phyloP scores from a whole-genome alignment of 2,888 invertebrate genomes.

The Stramonita haemastoma region DNA sequence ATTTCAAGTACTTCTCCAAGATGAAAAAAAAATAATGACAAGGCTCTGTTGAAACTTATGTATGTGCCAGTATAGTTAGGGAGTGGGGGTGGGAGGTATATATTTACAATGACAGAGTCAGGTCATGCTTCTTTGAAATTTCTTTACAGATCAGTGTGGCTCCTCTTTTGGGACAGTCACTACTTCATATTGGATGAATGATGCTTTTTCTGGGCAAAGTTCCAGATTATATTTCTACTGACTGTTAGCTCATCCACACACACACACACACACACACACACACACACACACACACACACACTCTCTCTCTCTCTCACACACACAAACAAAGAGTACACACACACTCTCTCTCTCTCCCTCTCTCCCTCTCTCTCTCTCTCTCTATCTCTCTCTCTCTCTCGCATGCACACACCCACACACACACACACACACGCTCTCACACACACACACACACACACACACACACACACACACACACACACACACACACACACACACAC shows the following conservation, averaged over 20 bases:
- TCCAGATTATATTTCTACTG: background rate
- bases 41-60: no score
- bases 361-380: background rate
- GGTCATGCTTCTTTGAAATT: no score
- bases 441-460: background rate
- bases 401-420: background rate
- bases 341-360: background rate
- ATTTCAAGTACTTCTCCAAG: no score
- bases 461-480: conserved; percentile 30
- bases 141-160: no score
- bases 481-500: conserved; percentile 31
- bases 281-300: background rate
- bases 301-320: background rate
- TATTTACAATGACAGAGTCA: no score
- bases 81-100: no score
- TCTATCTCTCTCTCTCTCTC: background rate
- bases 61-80: no score
- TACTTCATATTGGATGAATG: no score
- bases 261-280: background rate
- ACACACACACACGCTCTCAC: background rate
- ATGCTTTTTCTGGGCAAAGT: no score
- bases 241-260: background rate
- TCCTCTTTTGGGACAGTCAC: no score
- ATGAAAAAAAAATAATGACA: no score
- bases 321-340: background rate